Base-by-base conservation (phyloP, 2,888 invertebrate genomes). In the Phyllotreta striolata region DNA sequence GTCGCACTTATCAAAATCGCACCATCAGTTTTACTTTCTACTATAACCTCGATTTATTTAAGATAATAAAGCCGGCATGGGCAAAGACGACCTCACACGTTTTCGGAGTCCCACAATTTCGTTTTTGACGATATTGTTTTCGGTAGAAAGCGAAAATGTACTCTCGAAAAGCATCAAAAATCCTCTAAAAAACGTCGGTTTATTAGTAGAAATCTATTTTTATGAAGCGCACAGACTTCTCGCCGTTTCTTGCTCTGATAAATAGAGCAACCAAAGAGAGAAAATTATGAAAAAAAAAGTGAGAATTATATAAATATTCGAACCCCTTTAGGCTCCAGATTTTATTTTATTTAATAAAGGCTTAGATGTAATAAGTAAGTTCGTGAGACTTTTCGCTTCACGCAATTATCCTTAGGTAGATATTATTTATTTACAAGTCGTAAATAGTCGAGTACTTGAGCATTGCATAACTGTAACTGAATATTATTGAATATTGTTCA, bases 41-140 rank as follows among this genome's bases (percentile, higher is more conserved):
- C 59, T 64, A 34, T 65, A 65, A 65, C 63, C 64, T 64, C 67
- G 63, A 62, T 67, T 64, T 40, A 43, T 66, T 46, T 55, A 39
- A 59, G 62, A 49, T 59, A 56, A 58, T 58, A 46, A 10, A 38
- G 12, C 46, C 52, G 10, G 44, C 14, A 44, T 44, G 13, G n/a
- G 44, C 7, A 24, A 24, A 24, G 24, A 24, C 9, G 14, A 44
- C 9, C 9, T 44, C 44, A 12, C 44, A 44, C 13, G 47, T 64
- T 60, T 64, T 64, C 56, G 61, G 61, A 61, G 64, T 56, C 55
- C 10, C n/a, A 38, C 49, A 12, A 44, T 12, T 44, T 55, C 44
- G 35, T 54, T 54, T 54, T 61, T 52, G 51, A 60, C 37, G 34
- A 39, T 6, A 57, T 57, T 40, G 40, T 57, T 57, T 57, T 58